Conservation (phyloP, 2,888 invertebrate genomes). For the Thera obeliscata region DNA sequence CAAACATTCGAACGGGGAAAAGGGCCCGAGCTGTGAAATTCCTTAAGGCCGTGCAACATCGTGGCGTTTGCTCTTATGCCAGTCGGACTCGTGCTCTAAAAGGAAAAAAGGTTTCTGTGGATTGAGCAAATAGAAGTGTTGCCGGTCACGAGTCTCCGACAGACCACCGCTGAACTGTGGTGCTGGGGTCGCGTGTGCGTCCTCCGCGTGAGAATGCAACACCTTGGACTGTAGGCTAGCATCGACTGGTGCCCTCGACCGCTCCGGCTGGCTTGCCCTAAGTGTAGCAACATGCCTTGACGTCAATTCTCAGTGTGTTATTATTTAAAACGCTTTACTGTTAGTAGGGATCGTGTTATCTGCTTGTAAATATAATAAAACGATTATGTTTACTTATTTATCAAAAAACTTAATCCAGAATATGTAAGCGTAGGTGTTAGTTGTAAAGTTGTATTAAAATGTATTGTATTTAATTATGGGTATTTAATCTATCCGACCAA, state of each 20-base stretch:
- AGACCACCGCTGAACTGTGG: constrained; percentile 76
- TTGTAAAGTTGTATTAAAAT: constrained; percentile 83
- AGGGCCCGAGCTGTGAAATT: constrained; percentile 81
- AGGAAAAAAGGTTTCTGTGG: constrained; percentile 81
- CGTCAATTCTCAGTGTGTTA: constrained; percentile 85
- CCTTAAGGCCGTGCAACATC: constrained; percentile 81
- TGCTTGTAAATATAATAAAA: constrained; percentile 83
- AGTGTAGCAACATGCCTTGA: constrained; percentile 80
- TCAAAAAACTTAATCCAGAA: constrained; percentile 78
- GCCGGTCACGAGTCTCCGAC: constrained; percentile 77
- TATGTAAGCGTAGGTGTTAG: constrained; percentile 81
- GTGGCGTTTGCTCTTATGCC: constrained; percentile 80
- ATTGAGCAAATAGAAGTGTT: constrained; percentile 78
- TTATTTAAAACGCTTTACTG: constrained; percentile 82
- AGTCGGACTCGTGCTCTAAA: constrained; percentile 79
- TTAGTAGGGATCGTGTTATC: constrained; percentile 79
- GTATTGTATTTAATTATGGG: constrained; percentile 82
- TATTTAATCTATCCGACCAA: constrained; percentile 79
- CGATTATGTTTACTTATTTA: constrained; percentile 82
- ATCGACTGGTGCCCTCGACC: constrained; percentile 52
- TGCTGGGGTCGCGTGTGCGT: constrained; percentile 37
- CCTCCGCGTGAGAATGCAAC: constrained; percentile 32
- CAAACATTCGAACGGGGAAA: constrained; percentile 79
- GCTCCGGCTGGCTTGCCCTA: constrained; percentile 76
- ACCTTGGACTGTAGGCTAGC: constrained; percentile 32